phyloP scores from a whole-genome alignment of 2,797 vertebrate genomes.

The Amazona finschi region DNA sequence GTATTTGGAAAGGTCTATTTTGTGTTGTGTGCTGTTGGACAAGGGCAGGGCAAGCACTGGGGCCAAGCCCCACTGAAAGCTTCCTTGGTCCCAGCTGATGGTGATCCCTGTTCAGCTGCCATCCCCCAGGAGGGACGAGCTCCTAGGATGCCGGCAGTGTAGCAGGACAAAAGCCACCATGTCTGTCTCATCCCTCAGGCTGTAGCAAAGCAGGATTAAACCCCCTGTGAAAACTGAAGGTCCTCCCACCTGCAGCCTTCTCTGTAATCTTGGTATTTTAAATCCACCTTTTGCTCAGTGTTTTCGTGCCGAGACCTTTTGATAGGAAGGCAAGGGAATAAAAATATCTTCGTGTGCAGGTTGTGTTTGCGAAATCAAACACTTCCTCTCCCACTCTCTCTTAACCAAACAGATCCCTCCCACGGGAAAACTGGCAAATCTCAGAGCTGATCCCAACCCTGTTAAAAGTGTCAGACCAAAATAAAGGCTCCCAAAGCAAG shows the following conservation, averaged over 20 bases:
- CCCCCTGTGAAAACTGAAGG: not conserved
- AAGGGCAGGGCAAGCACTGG: not conserved
- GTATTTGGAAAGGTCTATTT: not conserved
- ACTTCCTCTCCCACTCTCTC: conserved; percentile 25
- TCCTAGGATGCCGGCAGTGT: not conserved
- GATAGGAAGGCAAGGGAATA: conserved; percentile 4
- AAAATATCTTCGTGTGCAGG: conserved; percentile 2
- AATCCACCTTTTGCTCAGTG: not conserved
- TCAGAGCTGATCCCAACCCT: not conserved
- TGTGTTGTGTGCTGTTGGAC: not conserved
- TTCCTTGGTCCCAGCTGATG: not conserved
- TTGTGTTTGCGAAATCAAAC: conserved; percentile 30
- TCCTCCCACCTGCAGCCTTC: not conserved
- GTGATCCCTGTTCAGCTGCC: fast-evolving
- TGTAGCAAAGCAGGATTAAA: not conserved
- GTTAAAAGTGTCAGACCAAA: conserved; percentile 27
- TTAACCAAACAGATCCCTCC: conserved; percentile 28
- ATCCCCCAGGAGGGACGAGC: not conserved
- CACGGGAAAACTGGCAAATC: conserved; percentile 3
- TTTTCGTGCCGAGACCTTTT: not conserved
- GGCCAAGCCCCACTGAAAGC: not conserved
- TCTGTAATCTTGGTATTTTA: not conserved
- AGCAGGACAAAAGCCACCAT: not conserved
- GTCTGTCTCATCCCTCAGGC: not conserved
- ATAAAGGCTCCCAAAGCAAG: not conserved